These are phyloP conservation scores for Dascillus cervinus DNA, from an alignment of 2,888 invertebrate species.

Conservation along the genomic window DNA sequence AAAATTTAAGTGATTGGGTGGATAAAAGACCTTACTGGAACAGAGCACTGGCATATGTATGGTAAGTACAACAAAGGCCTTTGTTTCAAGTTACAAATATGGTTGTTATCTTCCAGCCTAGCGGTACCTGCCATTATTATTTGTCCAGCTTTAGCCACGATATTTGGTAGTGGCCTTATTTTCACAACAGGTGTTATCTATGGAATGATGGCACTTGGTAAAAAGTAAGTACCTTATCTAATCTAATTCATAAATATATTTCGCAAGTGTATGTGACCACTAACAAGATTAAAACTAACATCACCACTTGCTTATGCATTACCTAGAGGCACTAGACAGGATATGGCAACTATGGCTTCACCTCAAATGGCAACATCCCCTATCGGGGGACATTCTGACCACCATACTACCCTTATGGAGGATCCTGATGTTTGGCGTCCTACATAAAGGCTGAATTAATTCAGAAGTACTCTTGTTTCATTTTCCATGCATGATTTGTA, in stretches of 20 bases:
- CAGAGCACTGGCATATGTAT: conserved; percentile 75
- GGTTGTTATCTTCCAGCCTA: conserved; percentile 49
- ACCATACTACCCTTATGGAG: conserved; percentile 81
- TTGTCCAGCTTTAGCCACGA: conserved; percentile 64
- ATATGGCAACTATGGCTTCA: conserved; percentile 76
- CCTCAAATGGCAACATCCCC: conserved; percentile 54
- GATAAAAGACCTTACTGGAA: conserved; percentile 85
- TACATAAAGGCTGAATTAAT: conserved; percentile 59
- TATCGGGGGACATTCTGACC: conserved; percentile 52
- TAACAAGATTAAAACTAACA: conserved; percentile 12
- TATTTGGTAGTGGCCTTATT: conserved; percentile 83
- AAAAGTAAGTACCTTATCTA: conserved; percentile 88
- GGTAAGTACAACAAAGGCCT: conserved; percentile 53
- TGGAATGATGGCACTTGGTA: conserved; percentile 91
- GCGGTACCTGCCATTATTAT: conserved; percentile 74
- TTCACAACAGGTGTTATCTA: conserved; percentile 84
- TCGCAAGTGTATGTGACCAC: no score
- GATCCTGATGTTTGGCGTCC: conserved; percentile 91
- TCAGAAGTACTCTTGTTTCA: conserved; percentile 25
- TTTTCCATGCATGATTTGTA: no score
- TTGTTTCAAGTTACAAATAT: conserved; percentile 3
- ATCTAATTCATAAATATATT: no score
- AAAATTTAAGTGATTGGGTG: conserved; percentile 73
- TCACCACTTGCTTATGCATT: conserved; percentile 7
- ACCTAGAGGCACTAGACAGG: conserved; percentile 80